Evolutionary conservation across 2,113 vertebrate genomes (phyloP).

Genomic region (Acrocephalus arundinaceus): DNA sequence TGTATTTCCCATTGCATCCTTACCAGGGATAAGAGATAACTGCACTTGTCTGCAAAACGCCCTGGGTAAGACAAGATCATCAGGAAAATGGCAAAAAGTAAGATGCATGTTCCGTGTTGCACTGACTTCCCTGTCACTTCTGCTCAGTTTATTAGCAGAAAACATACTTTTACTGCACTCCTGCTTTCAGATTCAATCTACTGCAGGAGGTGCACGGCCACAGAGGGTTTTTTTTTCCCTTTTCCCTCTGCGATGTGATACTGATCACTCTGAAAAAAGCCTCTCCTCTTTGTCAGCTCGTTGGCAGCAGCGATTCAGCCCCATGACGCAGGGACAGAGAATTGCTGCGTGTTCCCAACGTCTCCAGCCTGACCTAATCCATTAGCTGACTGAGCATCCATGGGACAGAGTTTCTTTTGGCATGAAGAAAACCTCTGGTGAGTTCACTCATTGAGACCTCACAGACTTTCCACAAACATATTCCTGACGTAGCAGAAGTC

Average conservation of each 20-base stretch:
- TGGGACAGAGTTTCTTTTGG: neutral
- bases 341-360: neutral
- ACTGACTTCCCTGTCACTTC: slow-evolving; percentile 57
- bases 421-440: neutral
- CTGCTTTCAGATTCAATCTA: slow-evolving; percentile 55
- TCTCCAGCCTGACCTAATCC: neutral
- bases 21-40: neutral
- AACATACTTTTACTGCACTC: slow-evolving; percentile 26
- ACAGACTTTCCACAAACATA: slow-evolving; percentile 45
- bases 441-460: neutral
- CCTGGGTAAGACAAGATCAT: slow-evolving; percentile 28
- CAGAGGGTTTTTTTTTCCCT: neutral
- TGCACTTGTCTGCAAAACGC: neutral
- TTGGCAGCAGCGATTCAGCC: neutral
- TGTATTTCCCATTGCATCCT: neutral
- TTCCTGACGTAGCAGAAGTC: neutral
- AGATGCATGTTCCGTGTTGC: neutral
- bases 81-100: slow-evolving; percentile 25
- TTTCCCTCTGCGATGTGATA: neutral
- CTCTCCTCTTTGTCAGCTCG: neutral
- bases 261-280: neutral
- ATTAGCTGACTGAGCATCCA: neutral
- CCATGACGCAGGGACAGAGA: neutral
- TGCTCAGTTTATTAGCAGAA: slow-evolving; percentile 44
- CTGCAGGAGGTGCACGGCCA: neutral